phyloP scores from a whole-genome alignment of 2,888 invertebrate genomes.

The Lepidocyrtinus sp. region DNA sequence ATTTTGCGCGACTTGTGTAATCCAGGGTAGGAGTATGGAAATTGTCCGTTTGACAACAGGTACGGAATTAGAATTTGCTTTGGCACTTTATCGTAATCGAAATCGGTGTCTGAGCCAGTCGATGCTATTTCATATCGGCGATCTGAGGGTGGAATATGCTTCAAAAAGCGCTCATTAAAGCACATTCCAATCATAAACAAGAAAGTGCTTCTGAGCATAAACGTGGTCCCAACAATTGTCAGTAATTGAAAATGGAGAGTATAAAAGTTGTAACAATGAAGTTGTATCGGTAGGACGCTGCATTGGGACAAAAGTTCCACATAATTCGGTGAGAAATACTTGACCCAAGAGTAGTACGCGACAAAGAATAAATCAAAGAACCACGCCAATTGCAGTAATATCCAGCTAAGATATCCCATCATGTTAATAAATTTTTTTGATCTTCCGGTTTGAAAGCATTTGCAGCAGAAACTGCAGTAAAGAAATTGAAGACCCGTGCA shows the following conservation, averaged over 20 bases:
- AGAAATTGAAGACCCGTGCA: neutral
- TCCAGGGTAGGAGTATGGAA: conserved; percentile 24
- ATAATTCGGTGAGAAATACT: neutral
- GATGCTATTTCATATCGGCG: neutral
- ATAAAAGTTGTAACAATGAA: conserved; percentile 27
- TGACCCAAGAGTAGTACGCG: conserved; percentile 35
- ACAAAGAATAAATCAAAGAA: conserved; percentile 31
- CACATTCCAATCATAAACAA: conserved; percentile 42
- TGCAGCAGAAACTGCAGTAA: neutral
- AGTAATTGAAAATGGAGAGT: neutral
- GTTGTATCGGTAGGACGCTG: neutral
- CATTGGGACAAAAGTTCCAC: neutral
- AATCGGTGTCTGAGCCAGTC: conserved; percentile 38
- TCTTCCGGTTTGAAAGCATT: conserved; percentile 7
- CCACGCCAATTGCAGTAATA: conserved; percentile 29
- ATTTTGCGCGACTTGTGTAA: neutral
- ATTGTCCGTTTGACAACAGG: conserved; percentile 18
- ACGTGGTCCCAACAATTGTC: conserved; percentile 6
- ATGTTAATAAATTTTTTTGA: conserved; percentile 19
- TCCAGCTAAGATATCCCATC: conserved; percentile 30
- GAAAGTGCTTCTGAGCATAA: conserved; percentile 25
- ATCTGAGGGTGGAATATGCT: neutral
- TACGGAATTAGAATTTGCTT: conserved; percentile 27
- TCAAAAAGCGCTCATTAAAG: conserved; percentile 25
- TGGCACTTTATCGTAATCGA: conserved; percentile 37